Evolutionary conservation across 2,888 invertebrate species (phyloP).

Genomic region (Taenaris catops): DNA sequence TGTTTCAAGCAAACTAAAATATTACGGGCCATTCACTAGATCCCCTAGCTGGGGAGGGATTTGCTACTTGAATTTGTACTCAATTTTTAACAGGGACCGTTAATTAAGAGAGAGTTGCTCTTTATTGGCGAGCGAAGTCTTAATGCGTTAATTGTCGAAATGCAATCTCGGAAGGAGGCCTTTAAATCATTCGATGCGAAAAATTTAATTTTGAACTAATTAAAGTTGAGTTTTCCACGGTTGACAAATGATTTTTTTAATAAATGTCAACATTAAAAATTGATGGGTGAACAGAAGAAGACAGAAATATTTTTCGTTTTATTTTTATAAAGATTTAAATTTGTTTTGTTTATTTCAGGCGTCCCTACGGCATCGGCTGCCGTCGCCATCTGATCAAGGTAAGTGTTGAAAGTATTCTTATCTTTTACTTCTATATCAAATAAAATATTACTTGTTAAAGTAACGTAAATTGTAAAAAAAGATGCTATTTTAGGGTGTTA

Average conservation of each 20-base stretch:
- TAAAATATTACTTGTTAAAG: too few species aligned
- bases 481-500: too few species aligned
- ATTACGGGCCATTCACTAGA: slow-evolving; percentile 76
- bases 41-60: slow-evolving; percentile 49
- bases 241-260: too few species aligned
- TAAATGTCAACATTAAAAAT: too few species aligned
- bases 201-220: slow-evolving; percentile 62
- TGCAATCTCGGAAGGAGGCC: slow-evolving; percentile 70
- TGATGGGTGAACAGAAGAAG: neutral
- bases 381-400: slow-evolving; percentile 70
- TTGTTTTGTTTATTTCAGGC: slow-evolving; percentile 58
- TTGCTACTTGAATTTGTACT: slow-evolving; percentile 78
- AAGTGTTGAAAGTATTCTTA: too few species aligned
- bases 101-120: slow-evolving; percentile 76
- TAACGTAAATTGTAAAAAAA: too few species aligned
- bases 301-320: slow-evolving; percentile 12
- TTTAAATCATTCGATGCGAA: slow-evolving; percentile 72
- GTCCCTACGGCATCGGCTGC: slow-evolving; percentile 59
- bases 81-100: slow-evolving; percentile 76
- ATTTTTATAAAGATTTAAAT: neutral
- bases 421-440: too few species aligned
- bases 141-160: slow-evolving; percentile 80
- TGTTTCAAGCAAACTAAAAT: slow-evolving; percentile 79
- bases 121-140: slow-evolving; percentile 72
- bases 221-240: slow-evolving; percentile 34